phyloP scores from a whole-genome alignment of 2,797 vertebrate species.

The Galago senegalensis region DNA sequence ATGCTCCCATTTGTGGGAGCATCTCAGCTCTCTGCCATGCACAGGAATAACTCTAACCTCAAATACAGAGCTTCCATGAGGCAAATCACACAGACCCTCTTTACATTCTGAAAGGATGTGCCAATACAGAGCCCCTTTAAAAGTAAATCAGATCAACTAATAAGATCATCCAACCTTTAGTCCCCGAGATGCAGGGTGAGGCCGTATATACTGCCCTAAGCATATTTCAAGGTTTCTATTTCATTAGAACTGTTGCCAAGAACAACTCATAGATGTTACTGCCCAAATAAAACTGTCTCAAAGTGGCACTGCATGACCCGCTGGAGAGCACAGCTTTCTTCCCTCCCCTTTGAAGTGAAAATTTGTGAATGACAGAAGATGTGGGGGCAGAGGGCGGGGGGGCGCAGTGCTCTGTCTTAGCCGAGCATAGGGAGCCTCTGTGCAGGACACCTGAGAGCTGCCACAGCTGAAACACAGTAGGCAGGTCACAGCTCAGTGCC shows the following conservation, averaged over 20 bases:
- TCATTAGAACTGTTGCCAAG: constrained; percentile 85
- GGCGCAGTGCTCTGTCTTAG: rapidly evolving
- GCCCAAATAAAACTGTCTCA: constrained; percentile 84
- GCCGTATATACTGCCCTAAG: not conserved
- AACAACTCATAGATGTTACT: constrained; percentile 85
- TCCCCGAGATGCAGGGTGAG: not conserved
- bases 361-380: not conserved
- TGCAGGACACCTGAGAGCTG: rapidly evolving
- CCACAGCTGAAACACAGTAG: not conserved
- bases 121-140: not conserved
- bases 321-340: constrained; percentile 30
- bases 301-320: constrained; percentile 72
- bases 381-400: not conserved
- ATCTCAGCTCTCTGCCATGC: not conserved
- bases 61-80: not conserved
- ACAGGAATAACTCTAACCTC: not conserved
- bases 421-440: not conserved
- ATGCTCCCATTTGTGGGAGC: not conserved
- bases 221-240: constrained; percentile 70
- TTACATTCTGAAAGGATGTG: not conserved
- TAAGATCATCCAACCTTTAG: not conserved
- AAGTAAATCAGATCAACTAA: not conserved
- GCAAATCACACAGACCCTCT: not conserved
- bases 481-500: rapidly evolving
- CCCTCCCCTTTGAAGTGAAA: constrained; percentile 45